A percentile compares a stretch with the other conserved stretches of the same genome.
phyloP scores from a whole-genome alignment of 2,113 vertebrate species.

The Neodon shergylaensis region DNA sequence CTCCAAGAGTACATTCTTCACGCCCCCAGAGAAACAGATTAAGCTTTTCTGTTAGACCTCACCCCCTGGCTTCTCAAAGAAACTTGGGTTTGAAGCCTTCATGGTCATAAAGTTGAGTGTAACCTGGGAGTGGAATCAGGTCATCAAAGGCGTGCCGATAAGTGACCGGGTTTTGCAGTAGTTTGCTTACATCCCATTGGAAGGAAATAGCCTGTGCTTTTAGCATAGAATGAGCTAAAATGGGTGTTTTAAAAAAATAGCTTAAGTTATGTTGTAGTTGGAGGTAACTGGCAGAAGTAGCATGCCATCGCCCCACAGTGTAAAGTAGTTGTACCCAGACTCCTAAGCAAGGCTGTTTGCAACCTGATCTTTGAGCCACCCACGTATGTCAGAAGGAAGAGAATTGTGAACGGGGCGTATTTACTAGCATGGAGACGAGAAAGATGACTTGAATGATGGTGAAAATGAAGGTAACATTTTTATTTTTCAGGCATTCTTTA shows the following conservation, averaged over 20 bases:
- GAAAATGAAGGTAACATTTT: background rate
- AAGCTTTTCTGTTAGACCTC: background rate
- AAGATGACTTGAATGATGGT: background rate
- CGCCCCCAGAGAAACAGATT: background rate
- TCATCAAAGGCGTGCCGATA: constrained; percentile 9
- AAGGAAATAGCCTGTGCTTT: background rate
- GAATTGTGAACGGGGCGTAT: background rate
- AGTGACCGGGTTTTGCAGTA: background rate
- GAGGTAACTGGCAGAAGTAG: background rate
- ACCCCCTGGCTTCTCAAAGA: constrained; percentile 19
- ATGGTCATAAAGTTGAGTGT: constrained; percentile 9
- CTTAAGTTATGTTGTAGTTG: background rate
- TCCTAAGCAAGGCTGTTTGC: background rate
- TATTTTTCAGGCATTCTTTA: background rate
- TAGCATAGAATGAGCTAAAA: constrained; percentile 34
- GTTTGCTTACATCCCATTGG: constrained; percentile 14
- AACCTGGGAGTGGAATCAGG: background rate
- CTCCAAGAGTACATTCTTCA: background rate
- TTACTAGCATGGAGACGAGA: background rate
- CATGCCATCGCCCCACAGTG: background rate
- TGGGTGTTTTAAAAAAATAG: background rate
- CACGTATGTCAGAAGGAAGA: background rate
- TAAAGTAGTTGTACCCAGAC: constrained; percentile 4
- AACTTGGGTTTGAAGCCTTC: background rate
- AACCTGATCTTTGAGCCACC: background rate